Base-by-base conservation (phyloP, 2,797 vertebrate species). In the Hephaestus fuliginosus region DNA sequence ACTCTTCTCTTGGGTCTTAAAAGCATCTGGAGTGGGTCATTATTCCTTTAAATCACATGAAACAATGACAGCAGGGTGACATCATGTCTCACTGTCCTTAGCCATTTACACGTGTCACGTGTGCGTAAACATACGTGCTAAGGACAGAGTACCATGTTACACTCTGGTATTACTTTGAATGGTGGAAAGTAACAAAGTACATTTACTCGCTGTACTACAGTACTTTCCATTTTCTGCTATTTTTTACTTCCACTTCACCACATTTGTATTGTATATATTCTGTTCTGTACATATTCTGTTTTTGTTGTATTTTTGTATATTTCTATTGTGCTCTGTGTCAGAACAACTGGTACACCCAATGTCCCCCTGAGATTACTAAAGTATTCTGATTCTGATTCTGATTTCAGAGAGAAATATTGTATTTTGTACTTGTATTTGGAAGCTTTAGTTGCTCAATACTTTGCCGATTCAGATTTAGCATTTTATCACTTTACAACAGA, bases 61-160 rank as follows among this genome's bases (percentile, higher is more conserved):
- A 62, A 77, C 15, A 48, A 55, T 39, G 77, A 86, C 86, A 80
- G 67, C 53, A 64, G 56, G 74, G 66, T 89, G 91, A 88, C 70
- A 89, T 88, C 81, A 86, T 85, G 82, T 87, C 78, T 80, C 41
- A 56, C 74, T 70, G 60, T 78, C 58, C 69, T 64, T 28, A 30
- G 22, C 2, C 20, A 2, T 48, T 72, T 53, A 36, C 36, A 17
- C 33, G 12, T 7, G 20, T 55, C 46, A 68, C 28, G 44, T 7
- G 30, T 7, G 13, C 25, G 25, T 2, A 25, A 25, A 33, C 39
- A 58, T 25, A 57, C 33, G 48, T 49, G 3, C 18, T 48, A 43
- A 14, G 0, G 41, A 44, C 13, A 30, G 9, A 36, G 30, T 49
- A 25, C 25, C 25, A 14, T 61, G 48, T 46, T 3, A 4, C 53